phyloP scores from a whole-genome alignment of 2,888 invertebrate species.

The Petrolisthes manimaculis region DNA sequence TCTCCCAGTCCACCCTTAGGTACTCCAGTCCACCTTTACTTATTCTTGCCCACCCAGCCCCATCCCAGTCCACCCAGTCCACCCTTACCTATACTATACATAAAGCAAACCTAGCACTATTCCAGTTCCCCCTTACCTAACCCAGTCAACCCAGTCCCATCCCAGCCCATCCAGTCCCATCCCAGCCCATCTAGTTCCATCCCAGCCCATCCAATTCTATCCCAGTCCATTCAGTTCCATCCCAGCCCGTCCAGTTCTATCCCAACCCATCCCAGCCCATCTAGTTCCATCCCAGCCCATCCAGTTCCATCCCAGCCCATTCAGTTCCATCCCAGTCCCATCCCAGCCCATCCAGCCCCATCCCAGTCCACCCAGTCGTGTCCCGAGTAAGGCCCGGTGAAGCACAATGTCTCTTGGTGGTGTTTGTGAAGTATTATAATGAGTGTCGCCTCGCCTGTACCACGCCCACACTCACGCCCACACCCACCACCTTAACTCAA shows the following conservation, averaged over 20 bases:
- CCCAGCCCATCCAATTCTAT: not conserved
- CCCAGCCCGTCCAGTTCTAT: not conserved
- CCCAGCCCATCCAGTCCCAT: not conserved
- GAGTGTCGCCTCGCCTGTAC: not conserved
- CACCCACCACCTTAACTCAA: not conserved
- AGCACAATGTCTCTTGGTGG: not conserved
- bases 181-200: not conserved
- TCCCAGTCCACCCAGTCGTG: not conserved
- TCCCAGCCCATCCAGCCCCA: not conserved
- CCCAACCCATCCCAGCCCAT: not conserved
- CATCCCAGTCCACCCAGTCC: not conserved
- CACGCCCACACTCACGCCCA: slow-evolving; percentile 6
- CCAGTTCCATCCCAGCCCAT: not conserved
- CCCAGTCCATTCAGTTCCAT: not conserved
- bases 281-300: not conserved
- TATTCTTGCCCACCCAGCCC: not conserved
- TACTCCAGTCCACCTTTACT: not conserved
- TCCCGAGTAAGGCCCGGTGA: not conserved
- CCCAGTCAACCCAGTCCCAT: not conserved
- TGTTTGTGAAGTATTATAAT: not conserved
- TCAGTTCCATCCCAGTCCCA: not conserved
- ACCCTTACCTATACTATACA: not conserved
- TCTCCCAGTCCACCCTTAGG: not conserved
- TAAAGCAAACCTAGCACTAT: not conserved
- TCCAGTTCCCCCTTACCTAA: not conserved